Conservation (phyloP, 2,113 vertebrate species). For the Oreochromis aureus region DNA sequence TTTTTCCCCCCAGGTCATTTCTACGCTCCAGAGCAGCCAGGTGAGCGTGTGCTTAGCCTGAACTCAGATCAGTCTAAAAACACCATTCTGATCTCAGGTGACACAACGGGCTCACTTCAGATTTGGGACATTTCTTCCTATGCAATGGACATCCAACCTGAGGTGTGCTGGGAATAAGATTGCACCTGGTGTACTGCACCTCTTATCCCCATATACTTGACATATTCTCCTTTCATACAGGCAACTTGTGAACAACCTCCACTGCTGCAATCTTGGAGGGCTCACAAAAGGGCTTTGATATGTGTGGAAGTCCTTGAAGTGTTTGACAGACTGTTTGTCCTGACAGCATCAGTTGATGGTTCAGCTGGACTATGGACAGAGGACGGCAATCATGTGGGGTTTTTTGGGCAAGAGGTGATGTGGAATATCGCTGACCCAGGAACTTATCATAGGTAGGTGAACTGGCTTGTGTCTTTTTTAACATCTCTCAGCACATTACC, state of each 20-base stretch:
- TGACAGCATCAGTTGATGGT: constrained; percentile 41
- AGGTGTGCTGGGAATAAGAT: constrained; percentile 6
- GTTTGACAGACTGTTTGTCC: constrained; percentile 16
- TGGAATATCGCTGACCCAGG: constrained; percentile 45
- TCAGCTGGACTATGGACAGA: constrained; percentile 50
- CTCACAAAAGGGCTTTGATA: constrained; percentile 19
- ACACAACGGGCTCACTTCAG: constrained; percentile 50
- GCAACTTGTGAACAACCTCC: neutral
- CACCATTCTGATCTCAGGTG: constrained; percentile 61
- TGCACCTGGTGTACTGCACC: neutral
- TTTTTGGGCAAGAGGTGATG: constrained; percentile 44
- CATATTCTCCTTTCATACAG: neutral
- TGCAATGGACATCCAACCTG: neutral
- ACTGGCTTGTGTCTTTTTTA: neutral
- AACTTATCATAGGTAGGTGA: constrained; percentile 28
- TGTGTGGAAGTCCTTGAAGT: constrained; percentile 35
- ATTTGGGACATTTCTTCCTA: constrained; percentile 62
- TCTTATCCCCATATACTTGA: neutral
- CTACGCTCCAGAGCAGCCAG: constrained; percentile 25
- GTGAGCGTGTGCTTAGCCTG: constrained; percentile 41
- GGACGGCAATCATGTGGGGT: constrained; percentile 34
- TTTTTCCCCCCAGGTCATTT: constrained; percentile 46
- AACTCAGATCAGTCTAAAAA: constrained; percentile 51
- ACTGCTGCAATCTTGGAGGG: constrained; percentile 47
- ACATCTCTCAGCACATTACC: neutral